Conservation (phyloP, 2,888 invertebrate species). For the Lasioglossum morio region DNA sequence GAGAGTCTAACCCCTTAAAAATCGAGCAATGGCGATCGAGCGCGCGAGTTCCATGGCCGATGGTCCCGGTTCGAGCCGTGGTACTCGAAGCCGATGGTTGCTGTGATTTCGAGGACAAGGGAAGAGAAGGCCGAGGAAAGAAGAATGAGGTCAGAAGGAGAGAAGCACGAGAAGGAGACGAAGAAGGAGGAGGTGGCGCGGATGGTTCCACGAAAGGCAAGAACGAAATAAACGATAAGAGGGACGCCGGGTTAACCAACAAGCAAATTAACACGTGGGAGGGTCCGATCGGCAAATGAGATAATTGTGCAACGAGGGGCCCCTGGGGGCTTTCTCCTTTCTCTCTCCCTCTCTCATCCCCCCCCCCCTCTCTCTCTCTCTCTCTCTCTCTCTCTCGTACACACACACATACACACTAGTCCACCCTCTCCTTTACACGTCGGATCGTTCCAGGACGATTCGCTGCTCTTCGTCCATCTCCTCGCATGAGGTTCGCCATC, state of each 20-base stretch:
- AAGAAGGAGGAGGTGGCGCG: conserved; percentile 53
- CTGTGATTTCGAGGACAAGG: conserved; percentile 60
- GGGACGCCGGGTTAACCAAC: conserved; percentile 76
- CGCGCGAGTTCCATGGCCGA: conserved; percentile 5
- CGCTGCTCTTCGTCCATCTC: conserved; percentile 48
- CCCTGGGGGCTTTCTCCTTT: conserved; percentile 49
- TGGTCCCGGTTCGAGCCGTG: conserved; percentile 18
- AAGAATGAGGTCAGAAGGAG: conserved; percentile 37
- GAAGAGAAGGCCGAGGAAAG: conserved; percentile 59
- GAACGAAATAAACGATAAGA: conserved; percentile 75
- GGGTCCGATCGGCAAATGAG: conserved; percentile 83
- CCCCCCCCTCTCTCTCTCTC: not conserved
- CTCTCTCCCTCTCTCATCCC: conserved; percentile 5
- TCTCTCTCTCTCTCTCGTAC: conserved; percentile 29
- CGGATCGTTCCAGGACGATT: conserved; percentile 35
- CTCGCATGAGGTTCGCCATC: conserved; percentile 61
- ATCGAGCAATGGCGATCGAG: not conserved
- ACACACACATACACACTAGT: not conserved
- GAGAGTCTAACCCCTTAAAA: not conserved
- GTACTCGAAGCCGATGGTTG: conserved; percentile 52
- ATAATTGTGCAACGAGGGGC: conserved; percentile 80
- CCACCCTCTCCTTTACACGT: not conserved
- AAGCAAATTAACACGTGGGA: conserved; percentile 85
- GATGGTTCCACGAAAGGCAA: conserved; percentile 74
- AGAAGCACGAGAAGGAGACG: conserved; percentile 27